These are phyloP conservation scores for Yoshiicerus persimilis DNA, from an alignment of 1,140 invertebrate species.

Conservation along the genomic window DNA sequence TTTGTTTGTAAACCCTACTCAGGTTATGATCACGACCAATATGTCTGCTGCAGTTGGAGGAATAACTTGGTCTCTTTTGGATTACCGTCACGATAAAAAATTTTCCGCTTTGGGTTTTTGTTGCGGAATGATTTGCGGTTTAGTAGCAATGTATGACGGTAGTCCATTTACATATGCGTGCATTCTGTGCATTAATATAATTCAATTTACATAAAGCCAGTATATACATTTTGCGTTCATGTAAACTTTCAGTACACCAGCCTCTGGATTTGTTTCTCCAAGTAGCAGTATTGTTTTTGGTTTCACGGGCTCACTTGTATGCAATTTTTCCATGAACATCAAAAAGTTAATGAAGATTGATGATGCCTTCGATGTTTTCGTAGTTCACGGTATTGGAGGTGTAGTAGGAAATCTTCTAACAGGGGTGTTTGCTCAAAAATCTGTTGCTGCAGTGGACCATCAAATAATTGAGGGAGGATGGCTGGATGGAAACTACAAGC, in stretches of 20 bases:
- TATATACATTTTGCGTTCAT: not conserved
- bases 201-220: too few species aligned
- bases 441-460: conserved; percentile 40
- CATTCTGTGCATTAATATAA: too few species aligned
- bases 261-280: conserved; percentile 40
- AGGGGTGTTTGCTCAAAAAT: conserved; percentile 42
- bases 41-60: conserved; percentile 42
- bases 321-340: conserved; percentile 32
- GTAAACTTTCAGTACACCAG: not conserved
- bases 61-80: conserved; percentile 39
- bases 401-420: conserved; percentile 45
- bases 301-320: conserved; percentile 32
- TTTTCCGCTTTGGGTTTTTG: conserved; percentile 46
- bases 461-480: conserved; percentile 42
- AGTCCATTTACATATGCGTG: too few species aligned
- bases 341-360: conserved; percentile 38
- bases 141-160: conserved; percentile 32
- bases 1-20: too few species aligned
- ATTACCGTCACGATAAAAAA: conserved; percentile 33
- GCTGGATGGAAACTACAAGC: conserved; percentile 44
- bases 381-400: conserved; percentile 43
- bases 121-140: conserved; percentile 41
- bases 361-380: conserved; percentile 46
- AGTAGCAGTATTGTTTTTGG: conserved; percentile 41
- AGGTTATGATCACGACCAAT: conserved; percentile 43